phyloP scores from a whole-genome alignment of 1,140 invertebrate genomes.

The Adelges cooleyi region DNA sequence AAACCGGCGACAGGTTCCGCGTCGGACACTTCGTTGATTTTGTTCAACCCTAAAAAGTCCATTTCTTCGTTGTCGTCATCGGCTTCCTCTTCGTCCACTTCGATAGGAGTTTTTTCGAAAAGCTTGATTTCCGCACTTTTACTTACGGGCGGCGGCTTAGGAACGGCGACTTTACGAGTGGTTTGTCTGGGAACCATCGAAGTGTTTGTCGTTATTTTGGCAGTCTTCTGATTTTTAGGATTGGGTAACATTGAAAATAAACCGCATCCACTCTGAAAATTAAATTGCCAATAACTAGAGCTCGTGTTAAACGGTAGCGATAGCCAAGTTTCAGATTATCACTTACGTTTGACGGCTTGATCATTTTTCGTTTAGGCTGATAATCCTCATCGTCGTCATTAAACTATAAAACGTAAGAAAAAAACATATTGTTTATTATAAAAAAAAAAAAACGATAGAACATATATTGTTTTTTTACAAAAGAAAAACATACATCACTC shows the following conservation, averaged over 20 bases:
- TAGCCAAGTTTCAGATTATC: too few species aligned
- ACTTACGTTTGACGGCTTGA: constrained; percentile 31
- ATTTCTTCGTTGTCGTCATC: constrained; percentile 42
- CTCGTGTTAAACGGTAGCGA: too few species aligned
- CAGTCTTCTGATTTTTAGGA: constrained; percentile 30
- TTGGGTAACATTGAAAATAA: constrained; percentile 33
- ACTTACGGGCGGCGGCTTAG: neutral
- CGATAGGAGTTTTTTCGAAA: constrained; percentile 22
- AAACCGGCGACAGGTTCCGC: constrained; percentile 36
- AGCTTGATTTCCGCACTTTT: neutral
- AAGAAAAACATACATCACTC: constrained; percentile 8
- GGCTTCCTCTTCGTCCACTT: constrained; percentile 36
- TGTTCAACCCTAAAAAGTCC: constrained; percentile 35
- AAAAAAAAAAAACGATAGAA: too few species aligned
- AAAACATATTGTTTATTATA: too few species aligned
- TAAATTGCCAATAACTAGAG: too few species aligned
- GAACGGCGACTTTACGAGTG: constrained; percentile 20
- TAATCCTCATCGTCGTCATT: constrained; percentile 22
- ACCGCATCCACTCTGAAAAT: constrained; percentile 32
- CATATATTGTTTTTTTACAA: neutral
- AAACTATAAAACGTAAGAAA: constrained; percentile 3
- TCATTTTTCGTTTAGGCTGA: constrained; percentile 26
- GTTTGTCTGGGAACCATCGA: constrained; percentile 27
- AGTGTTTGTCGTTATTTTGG: constrained; percentile 16
- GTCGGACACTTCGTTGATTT: constrained; percentile 27